These are phyloP conservation scores for Chloroclystis v-ata DNA, from an alignment of 2,888 invertebrate species.

Conservation along the genomic window DNA sequence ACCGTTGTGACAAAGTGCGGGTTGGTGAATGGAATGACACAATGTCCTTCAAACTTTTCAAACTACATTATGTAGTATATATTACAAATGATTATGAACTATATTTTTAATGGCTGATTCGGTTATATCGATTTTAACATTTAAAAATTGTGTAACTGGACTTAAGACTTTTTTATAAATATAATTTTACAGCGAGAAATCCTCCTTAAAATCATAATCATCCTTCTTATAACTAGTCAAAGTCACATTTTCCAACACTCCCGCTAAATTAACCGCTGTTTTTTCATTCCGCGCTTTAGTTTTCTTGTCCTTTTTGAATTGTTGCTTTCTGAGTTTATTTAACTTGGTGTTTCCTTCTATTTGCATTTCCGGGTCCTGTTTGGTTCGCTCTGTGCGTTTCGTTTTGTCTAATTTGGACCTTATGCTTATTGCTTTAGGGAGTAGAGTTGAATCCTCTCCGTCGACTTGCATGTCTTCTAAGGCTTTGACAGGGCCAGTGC, in stretches of 20 bases:
- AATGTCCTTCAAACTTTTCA: no score
- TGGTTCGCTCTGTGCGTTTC: slow-evolving; percentile 52
- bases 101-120: no score
- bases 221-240: slow-evolving; percentile 64
- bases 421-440: slow-evolving; percentile 63
- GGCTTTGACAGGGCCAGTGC: slow-evolving; percentile 80
- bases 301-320: slow-evolving; percentile 82
- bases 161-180: no score
- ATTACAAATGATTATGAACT: no score
- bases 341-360: slow-evolving; percentile 82
- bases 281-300: slow-evolving; percentile 76
- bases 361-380: slow-evolving; percentile 81
- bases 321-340: slow-evolving; percentile 65
- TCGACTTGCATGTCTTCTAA: slow-evolving; percentile 77
- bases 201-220: slow-evolving; percentile 80
- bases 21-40: no score
- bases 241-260: slow-evolving; percentile 80
- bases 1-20: no score
- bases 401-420: slow-evolving; percentile 56
- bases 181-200: slow-evolving; percentile 67
- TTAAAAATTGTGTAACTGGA: no score
- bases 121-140: no score
- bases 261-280: slow-evolving; percentile 80
- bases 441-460: slow-evolving; percentile 60
- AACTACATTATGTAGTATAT: no score